phyloP scores from a whole-genome alignment of 2,113 vertebrate species.

The Saiga tatarica region DNA sequence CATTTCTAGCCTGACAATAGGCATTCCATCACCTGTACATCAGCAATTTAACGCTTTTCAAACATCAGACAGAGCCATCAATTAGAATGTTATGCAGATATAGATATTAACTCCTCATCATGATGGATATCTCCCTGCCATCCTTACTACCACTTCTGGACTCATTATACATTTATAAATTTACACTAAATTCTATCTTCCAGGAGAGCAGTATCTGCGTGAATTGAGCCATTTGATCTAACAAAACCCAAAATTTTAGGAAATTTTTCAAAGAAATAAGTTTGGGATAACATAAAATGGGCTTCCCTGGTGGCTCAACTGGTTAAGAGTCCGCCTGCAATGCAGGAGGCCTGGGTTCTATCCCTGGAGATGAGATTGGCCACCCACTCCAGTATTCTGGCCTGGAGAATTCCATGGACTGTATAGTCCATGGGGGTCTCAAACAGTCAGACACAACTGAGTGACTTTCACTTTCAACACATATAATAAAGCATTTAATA shows the following conservation, averaged over 20 bases:
- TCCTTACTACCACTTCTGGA: slow-evolving; percentile 20
- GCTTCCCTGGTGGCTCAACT: neutral
- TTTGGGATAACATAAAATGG: neutral
- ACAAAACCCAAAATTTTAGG: slow-evolving; percentile 7
- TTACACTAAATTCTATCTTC: slow-evolving; percentile 63
- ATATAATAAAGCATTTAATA: neutral
- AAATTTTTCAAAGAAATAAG: neutral
- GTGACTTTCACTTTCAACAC: neutral
- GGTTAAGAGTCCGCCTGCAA: neutral
- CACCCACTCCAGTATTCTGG: neutral
- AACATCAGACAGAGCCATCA: slow-evolving; percentile 80
- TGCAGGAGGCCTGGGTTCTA: neutral
- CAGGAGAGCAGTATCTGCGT: slow-evolving; percentile 4
- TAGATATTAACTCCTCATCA: slow-evolving; percentile 77
- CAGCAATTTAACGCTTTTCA: slow-evolving; percentile 85
- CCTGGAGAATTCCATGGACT: neutral
- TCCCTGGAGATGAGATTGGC: neutral
- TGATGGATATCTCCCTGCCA: slow-evolving; percentile 74
- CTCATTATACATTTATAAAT: slow-evolving; percentile 65
- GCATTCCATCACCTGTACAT: slow-evolving; percentile 79
- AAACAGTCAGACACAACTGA: neutral
- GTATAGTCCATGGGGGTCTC: neutral
- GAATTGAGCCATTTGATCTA: neutral
- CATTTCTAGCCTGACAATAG: slow-evolving; percentile 76
- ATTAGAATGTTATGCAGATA: slow-evolving; percentile 81